These are phyloP conservation scores for Megaceryle maxima DNA, from an alignment of 2,113 vertebrate genomes.

Conservation along the genomic window DNA sequence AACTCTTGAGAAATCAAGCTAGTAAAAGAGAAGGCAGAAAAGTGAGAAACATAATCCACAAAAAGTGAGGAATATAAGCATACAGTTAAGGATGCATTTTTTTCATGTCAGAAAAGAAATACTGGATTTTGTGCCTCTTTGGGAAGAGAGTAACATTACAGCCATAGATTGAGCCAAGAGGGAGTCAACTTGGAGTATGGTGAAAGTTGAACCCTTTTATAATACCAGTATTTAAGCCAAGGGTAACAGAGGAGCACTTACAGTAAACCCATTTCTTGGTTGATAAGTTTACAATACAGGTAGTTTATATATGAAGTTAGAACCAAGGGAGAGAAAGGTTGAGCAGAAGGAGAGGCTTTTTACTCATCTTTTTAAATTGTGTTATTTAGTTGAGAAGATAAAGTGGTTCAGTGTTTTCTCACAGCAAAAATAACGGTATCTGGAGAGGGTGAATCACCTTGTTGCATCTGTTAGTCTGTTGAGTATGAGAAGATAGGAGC, in stretches of 20 bases:
- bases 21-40: neutral
- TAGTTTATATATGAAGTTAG: neutral
- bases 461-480: neutral
- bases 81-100: neutral
- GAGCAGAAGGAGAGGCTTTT: neutral
- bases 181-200: neutral
- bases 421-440: neutral
- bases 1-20: neutral
- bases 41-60: neutral
- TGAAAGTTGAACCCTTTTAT: neutral
- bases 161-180: neutral
- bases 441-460: constrained; percentile 39
- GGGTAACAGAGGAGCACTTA: neutral
- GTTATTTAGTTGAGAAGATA: neutral
- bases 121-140: neutral
- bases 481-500: neutral
- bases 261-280: neutral
- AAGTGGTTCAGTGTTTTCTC: constrained; percentile 11
- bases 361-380: neutral
- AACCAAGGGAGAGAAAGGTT: neutral
- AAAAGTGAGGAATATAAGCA: neutral
- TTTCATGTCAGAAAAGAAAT: neutral
- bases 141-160: neutral
- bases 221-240: neutral
- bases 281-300: neutral